These are phyloP conservation scores for Schizothorax lantsangensis DNA, from an alignment of 2,797 vertebrate genomes.

Conservation along the genomic window DNA sequence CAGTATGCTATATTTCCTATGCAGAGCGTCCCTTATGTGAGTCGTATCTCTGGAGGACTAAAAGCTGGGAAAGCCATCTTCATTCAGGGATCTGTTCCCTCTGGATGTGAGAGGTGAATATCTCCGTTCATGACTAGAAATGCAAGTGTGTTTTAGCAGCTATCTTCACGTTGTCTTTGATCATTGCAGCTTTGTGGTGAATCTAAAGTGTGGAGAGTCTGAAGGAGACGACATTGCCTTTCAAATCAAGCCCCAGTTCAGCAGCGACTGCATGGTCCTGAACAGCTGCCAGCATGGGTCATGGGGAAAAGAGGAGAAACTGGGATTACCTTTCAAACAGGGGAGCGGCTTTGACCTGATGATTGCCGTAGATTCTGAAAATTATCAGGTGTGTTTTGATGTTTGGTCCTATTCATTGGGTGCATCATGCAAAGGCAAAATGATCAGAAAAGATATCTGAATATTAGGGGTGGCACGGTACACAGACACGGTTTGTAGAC, in stretches of 20 bases:
- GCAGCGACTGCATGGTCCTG: not conserved
- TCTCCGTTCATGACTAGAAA: not conserved
- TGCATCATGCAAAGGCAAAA: not conserved
- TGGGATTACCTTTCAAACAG: not conserved
- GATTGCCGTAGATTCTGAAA: slow-evolving; percentile 24
- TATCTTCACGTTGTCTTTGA: not conserved
- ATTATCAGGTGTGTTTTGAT: slow-evolving; percentile 42
- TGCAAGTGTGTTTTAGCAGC: not conserved
- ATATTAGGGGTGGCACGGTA: too few species aligned
- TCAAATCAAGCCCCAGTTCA: slow-evolving; percentile 29
- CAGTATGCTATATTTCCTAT: not conserved
- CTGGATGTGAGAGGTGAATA: not conserved
- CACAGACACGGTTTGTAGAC: too few species aligned
- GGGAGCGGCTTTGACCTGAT: slow-evolving; percentile 28
- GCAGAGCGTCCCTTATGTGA: slow-evolving; percentile 41
- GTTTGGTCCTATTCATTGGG: not conserved
- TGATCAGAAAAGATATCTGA: not conserved
- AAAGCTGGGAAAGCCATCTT: slow-evolving; percentile 5
- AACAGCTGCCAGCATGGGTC: slow-evolving; percentile 30
- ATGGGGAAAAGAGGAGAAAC: slow-evolving; percentile 34
- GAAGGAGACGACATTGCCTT: slow-evolving; percentile 44
- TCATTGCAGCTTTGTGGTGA: slow-evolving; percentile 40
- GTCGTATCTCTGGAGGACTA: slow-evolving; percentile 25
- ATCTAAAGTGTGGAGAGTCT: slow-evolving; percentile 35
- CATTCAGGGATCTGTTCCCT: not conserved